These are phyloP conservation scores for Formica selysi DNA, from an alignment of 1,140 invertebrate genomes.

Conservation along the genomic window DNA sequence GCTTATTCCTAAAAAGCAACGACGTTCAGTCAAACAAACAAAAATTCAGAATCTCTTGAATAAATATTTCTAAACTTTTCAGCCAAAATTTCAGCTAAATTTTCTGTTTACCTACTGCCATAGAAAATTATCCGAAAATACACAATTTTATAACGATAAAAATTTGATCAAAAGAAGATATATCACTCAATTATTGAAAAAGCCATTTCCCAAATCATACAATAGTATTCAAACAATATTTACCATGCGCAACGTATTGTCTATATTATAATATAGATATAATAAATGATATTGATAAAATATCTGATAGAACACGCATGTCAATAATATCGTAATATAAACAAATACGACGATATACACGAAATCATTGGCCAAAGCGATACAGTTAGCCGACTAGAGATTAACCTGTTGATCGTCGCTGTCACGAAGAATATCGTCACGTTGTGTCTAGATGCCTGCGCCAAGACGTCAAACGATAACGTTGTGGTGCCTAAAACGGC, in stretches of 20 bases:
- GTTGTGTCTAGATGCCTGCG: slow-evolving; percentile 32
- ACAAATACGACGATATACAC: neutral
- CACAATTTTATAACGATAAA: neutral
- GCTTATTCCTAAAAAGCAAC: neutral
- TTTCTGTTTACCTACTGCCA: neutral
- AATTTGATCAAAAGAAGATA: neutral
- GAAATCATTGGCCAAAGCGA: slow-evolving; percentile 19
- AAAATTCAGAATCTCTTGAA: neutral
- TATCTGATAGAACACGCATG: neutral
- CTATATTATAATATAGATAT: neutral
- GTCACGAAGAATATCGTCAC: neutral
- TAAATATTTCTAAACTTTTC: neutral
- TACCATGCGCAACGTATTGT: neutral
- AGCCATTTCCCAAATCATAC: neutral
- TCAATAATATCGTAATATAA: neutral
- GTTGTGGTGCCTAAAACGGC: neutral
- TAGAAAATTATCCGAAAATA: neutral
- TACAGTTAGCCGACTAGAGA: slow-evolving; percentile 57
- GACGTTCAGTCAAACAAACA: neutral
- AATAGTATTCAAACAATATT: neutral
- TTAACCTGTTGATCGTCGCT: slow-evolving; percentile 80
- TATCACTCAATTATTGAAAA: neutral
- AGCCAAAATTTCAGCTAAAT: neutral
- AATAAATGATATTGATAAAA: neutral
- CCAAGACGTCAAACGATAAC: neutral